phyloP scores from a whole-genome alignment of 2,888 invertebrate genomes.

The Tanytarsus gracilentus region DNA sequence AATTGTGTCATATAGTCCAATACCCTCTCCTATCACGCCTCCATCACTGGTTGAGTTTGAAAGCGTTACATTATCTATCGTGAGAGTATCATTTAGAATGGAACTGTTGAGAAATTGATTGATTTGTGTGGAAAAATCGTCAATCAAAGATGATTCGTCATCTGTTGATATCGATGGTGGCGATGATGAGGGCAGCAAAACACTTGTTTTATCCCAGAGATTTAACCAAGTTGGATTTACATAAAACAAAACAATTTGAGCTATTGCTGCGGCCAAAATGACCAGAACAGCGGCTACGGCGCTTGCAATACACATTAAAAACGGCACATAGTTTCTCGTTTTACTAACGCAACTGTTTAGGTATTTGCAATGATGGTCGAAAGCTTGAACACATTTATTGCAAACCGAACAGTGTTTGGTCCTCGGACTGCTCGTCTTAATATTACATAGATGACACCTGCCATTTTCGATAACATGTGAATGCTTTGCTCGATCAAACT shows the following conservation, averaged over 20 bases:
- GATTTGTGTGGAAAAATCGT: slow-evolving; percentile 2
- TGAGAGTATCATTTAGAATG: slow-evolving; percentile 23
- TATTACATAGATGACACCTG: slow-evolving; percentile 85
- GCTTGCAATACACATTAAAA: slow-evolving; percentile 69
- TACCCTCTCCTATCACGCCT: slow-evolving; percentile 33
- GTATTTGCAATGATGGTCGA: slow-evolving; percentile 99
- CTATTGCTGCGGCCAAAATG: slow-evolving; percentile 59
- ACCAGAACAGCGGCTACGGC: slow-evolving; percentile 63
- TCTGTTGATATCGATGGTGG: slow-evolving; percentile 27
- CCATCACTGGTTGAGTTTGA: slow-evolving; percentile 30
- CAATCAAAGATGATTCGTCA: slow-evolving; percentile 31
- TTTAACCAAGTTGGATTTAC: slow-evolving; percentile 49
- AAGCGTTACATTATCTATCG: slow-evolving; percentile 30
- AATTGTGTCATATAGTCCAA: slow-evolving; percentile 48
- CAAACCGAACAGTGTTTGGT: slow-evolving; percentile 95
- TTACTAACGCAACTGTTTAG: slow-evolving; percentile 90
- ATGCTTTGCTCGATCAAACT: slow-evolving; percentile 79
- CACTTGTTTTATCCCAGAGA: slow-evolving; percentile 39
- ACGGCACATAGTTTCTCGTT: slow-evolving; percentile 77
- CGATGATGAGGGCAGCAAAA: not conserved
- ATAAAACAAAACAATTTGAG: slow-evolving; percentile 59
- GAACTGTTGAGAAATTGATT: slow-evolving; percentile 30
- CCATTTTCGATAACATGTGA: slow-evolving; percentile 93
- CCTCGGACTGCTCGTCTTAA: slow-evolving; percentile 60
- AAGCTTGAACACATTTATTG: slow-evolving; percentile 90